Conservation (phyloP, 2,797 vertebrate species). For the Pangasius sanitwongsei region DNA sequence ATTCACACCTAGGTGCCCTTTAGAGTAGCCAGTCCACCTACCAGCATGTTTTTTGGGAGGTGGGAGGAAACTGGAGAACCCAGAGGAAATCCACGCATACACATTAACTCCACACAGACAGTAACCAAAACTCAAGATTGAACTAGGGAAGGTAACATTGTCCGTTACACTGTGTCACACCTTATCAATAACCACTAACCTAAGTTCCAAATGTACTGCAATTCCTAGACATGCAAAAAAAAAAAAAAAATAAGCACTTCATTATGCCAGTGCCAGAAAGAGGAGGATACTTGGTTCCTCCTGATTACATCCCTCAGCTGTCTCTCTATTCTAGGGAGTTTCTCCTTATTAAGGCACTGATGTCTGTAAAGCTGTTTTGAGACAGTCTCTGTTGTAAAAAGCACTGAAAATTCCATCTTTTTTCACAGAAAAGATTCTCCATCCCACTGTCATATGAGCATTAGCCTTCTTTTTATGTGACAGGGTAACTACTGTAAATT, state of each 20-base stretch:
- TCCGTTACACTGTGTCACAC: background rate
- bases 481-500: background rate
- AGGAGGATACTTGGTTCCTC: background rate
- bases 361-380: background rate
- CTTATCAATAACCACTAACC: background rate
- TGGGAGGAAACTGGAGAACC: background rate
- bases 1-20: background rate
- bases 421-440: background rate
- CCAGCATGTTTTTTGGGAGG: background rate
- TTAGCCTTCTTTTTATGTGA: background rate
- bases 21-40: background rate
- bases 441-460: background rate
- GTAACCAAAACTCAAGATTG: background rate
- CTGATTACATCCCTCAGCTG: background rate
- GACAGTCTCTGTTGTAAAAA: background rate
- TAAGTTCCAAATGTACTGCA: background rate
- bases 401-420: background rate
- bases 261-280: background rate
- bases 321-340: background rate
- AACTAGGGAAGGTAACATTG: background rate
- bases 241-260: background rate
- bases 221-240: background rate
- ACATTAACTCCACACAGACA: background rate
- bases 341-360: background rate
- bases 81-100: background rate